A percentile compares a stretch with the other conserved stretches of the same genome.
These are phyloP conservation scores for Lutjanus argentimaculatus DNA, from an alignment of 2,797 vertebrate species.

Conservation along the genomic window DNA sequence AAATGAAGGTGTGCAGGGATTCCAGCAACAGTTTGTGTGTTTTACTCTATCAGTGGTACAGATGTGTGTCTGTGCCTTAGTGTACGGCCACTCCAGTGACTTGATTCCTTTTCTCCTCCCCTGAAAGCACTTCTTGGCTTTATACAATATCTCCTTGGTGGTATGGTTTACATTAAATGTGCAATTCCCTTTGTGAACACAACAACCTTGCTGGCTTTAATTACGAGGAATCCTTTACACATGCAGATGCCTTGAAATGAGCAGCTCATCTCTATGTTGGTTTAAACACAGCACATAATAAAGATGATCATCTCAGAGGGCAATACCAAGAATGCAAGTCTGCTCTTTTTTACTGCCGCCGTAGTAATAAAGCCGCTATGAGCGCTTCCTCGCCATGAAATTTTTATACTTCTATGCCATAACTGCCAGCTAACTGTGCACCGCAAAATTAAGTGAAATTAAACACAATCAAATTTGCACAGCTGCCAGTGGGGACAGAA, in stretches of 20 bases:
- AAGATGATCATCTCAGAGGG: constrained; percentile 59
- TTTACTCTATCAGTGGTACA: background rate
- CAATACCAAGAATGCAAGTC: constrained; percentile 49
- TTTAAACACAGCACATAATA: constrained; percentile 55
- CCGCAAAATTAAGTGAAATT: constrained; percentile 65
- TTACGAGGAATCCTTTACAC: constrained; percentile 25
- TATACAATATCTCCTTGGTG: constrained; percentile 13
- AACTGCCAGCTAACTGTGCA: constrained; percentile 66
- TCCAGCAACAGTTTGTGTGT: background rate
- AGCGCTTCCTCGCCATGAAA: constrained; percentile 56
- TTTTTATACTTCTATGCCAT: constrained; percentile 59
- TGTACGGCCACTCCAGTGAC: background rate
- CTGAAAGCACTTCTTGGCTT: constrained; percentile 55
- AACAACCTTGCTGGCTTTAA: constrained; percentile 44
- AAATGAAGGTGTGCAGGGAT: background rate
- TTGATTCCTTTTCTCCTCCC: constrained; percentile 12
- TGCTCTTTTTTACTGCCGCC: constrained; percentile 50
- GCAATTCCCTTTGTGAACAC: constrained; percentile 53
- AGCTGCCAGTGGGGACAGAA: constrained; percentile 52
- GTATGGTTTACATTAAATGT: constrained; percentile 57
- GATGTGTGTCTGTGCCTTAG: background rate
- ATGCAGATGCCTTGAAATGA: constrained; percentile 37
- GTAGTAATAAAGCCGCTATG: constrained; percentile 51
- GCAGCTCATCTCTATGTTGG: constrained; percentile 21
- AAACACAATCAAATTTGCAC: constrained; percentile 62